A percentile compares a stretch with the other conserved stretches of the same genome.
These are phyloP conservation scores for Eueides isabella DNA, from an alignment of 1,140 invertebrate species.

Conservation along the genomic window DNA sequence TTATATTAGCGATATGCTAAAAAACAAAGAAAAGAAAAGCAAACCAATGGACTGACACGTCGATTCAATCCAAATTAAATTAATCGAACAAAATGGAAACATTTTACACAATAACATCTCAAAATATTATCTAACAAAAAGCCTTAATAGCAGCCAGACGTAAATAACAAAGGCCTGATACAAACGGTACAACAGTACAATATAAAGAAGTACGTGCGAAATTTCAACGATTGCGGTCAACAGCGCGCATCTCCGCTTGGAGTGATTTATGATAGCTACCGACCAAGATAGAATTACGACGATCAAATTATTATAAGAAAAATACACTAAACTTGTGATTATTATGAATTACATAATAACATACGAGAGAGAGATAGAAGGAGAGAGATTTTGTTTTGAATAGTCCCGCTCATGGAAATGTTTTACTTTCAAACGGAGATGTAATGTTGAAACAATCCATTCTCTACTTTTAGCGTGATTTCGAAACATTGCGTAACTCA, in stretches of 20 bases:
- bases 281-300: not conserved
- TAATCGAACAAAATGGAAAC: not conserved
- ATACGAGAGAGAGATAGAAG: no score
- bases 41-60: not conserved
- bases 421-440: no score
- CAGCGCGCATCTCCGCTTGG: constrained; percentile 47
- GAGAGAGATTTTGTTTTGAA: no score
- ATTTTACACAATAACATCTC: not conserved
- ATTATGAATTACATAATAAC: no score
- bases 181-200: constrained; percentile 24
- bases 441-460: no score
- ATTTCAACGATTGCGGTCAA: constrained; percentile 44
- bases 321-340: not conserved
- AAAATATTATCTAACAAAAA: not conserved
- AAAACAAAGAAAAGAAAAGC: no score
- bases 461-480: no score
- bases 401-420: no score
- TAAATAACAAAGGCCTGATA: constrained; percentile 12
- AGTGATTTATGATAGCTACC: constrained; percentile 46
- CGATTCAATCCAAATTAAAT: not conserved
- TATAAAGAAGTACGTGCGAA: constrained; percentile 38
- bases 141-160: not conserved
- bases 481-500: no score
- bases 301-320: constrained; percentile 1
- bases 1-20: no score